These are phyloP conservation scores for Hippocampus guttulatus DNA, from an alignment of 2,113 vertebrate species.

Conservation along the genomic window DNA sequence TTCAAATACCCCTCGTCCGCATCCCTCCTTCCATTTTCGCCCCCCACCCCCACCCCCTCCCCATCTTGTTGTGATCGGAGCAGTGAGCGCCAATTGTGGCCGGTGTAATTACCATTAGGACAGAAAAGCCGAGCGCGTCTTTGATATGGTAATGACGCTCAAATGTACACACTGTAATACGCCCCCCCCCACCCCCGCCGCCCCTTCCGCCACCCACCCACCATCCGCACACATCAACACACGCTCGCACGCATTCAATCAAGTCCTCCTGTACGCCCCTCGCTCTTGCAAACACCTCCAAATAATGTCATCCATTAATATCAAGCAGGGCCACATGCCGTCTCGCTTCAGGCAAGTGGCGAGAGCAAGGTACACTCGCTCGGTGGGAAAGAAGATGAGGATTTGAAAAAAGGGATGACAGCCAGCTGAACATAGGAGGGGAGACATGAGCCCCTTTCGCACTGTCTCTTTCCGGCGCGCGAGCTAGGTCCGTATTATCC, in stretches of 20 bases:
- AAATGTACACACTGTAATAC: slow-evolving; percentile 71
- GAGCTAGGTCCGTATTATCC: too few species aligned
- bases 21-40: slow-evolving; percentile 57
- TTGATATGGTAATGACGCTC: slow-evolving; percentile 97
- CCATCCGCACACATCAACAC: slow-evolving; percentile 44
- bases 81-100: slow-evolving; percentile 87
- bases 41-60: too few species aligned
- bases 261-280: slow-evolving; percentile 31
- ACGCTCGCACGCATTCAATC: slow-evolving; percentile 30
- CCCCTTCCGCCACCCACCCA: slow-evolving; percentile 43
- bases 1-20: slow-evolving; percentile 58
- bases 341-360: slow-evolving; percentile 32
- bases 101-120: slow-evolving; percentile 94
- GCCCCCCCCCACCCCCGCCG: slow-evolving; percentile 17
- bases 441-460: neutral
- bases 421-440: neutral
- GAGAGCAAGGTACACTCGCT: neutral
- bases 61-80: slow-evolving; percentile 87
- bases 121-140: slow-evolving; percentile 84
- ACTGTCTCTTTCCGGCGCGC: neutral
- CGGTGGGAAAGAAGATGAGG: slow-evolving; percentile 16
- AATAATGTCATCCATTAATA: slow-evolving; percentile 83
- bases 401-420: neutral
- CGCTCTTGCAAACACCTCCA: slow-evolving; percentile 40
- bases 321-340: slow-evolving; percentile 75